Percentiles rank a stretch among this genome's conserved stretches.
Evolutionary conservation across 1,140 invertebrate species (phyloP).

Genomic region (Nebria ingens): DNA sequence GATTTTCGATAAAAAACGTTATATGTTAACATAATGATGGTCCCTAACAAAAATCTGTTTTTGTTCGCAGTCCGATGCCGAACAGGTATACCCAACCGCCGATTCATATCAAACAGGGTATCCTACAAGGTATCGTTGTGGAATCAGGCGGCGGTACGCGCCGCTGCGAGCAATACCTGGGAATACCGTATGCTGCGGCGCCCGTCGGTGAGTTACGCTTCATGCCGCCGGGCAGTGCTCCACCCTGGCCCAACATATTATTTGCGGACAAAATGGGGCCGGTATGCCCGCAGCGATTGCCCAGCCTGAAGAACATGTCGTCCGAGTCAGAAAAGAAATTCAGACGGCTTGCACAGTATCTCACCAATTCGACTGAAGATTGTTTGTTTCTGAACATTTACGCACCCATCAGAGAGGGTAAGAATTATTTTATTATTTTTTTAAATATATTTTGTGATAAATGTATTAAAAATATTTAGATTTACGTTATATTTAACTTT

Average conservation of each 20-base stretch:
- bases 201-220: slow-evolving; percentile 71
- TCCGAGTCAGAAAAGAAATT: slow-evolving; percentile 57
- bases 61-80: neutral
- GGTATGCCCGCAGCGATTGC: slow-evolving; percentile 74
- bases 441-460: too few species aligned
- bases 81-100: slow-evolving; percentile 32
- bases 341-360: slow-evolving; percentile 53
- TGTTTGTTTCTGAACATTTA: slow-evolving; percentile 91
- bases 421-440: too few species aligned
- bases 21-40: too few species aligned
- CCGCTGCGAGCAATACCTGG: slow-evolving; percentile 51
- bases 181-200: slow-evolving; percentile 86
- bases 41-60: too few species aligned
- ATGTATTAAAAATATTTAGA: too few species aligned
- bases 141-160: slow-evolving; percentile 41
- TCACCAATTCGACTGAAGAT: slow-evolving; percentile 79
- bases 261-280: slow-evolving; percentile 60
- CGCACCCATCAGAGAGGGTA: slow-evolving; percentile 64
- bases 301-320: slow-evolving; percentile 49
- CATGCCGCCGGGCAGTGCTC: slow-evolving; percentile 63
- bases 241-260: slow-evolving; percentile 14
- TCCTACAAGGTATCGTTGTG: slow-evolving; percentile 46
- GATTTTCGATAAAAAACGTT: too few species aligned
- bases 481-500: too few species aligned
- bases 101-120: slow-evolving; percentile 44